Base-by-base conservation (phyloP, 2,888 invertebrate genomes). In the Megaustenia siamemsis region DNA sequence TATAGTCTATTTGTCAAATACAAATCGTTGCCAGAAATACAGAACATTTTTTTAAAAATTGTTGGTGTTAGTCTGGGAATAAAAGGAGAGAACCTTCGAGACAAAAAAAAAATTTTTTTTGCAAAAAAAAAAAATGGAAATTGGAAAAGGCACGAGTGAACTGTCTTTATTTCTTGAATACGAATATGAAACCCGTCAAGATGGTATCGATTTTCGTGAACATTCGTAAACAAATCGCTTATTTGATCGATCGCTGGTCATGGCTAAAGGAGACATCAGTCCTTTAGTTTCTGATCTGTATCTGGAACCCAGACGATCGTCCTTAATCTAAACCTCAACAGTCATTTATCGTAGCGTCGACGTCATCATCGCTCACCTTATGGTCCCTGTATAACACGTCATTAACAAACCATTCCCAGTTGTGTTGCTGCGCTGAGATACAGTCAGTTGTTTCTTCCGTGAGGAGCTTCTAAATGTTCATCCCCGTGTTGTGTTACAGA, bases 101-200 rank as follows among this genome's bases (percentile, higher is more conserved):
- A 38, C 8, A 3, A 32, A 28, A 32, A 68, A 38, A 24, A 18
- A 15, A 35, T 12, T 45, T 18, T 43, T 32, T 45, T 15, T 1
- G 32, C 32, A 32, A 49, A 28, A 73, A 32, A 15, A 8, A 32
- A 49, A 73, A 21, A 8, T 32, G 15, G 73, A 32, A 32, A 49
- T 40, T 32, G n/a, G 8, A 12, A 53, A n/a, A n/a, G n/a, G n/a
- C n/a, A n/a, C n/a, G 38, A 77, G 60, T 43, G 43, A n/a, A 43
- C 78, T 43, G 38, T 45, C 78, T 78, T 78, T 63, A 78, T 78
- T 63, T 78, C 43, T 78, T 66, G 63, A 63, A 45, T 45, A 18
- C 78, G 78, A 78, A 78, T 78, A 78, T 78, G 63, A 78, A 73
- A 40, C 43, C 60, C 78, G 63, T 78, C 78, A 78, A 78, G 78